Base-by-base conservation (phyloP, 1,140 invertebrate genomes). In the Piezodorus guildinii region DNA sequence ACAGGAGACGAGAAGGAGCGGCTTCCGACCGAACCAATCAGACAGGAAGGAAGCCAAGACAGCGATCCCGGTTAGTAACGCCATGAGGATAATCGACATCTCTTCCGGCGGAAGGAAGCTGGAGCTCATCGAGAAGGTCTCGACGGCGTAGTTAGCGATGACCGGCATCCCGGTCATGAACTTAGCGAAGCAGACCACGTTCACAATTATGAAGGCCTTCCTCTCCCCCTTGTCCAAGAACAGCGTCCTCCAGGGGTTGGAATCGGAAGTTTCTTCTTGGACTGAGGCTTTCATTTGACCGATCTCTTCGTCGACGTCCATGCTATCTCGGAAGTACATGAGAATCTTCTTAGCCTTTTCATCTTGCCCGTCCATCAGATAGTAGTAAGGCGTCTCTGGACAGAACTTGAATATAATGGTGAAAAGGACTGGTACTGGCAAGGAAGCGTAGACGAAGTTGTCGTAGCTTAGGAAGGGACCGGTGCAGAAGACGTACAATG, bases 331-430 rank as follows among this genome's bases (percentile, higher is more conserved):
- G 0, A 94, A 75, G 67, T 79, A 85, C 60, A 79, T 76, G 64
- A 94, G 73, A 6, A 85, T 76, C 1, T 77, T 70, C 0, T 81
- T 72, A 0, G 90, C 90, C 2, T 83, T 81, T 9, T 80, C 73
- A 44, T 78, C 77, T 30, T 81, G 76, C 70, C 79, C 78, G 69
- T 80, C 80, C 8, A 75, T 74, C 0, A 89, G 74, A 39, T 85
- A 75, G 66, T 80, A 89, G 63, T 83, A 84, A 0, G 91, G 91
- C 43, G 87, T 86, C 72, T 95, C 91, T 0, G 91, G 91, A 51
- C 78, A 73, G 17, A 71, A 72, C 23, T 69, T 67, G 69, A 76
- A 68, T 0, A 62, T 64, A 16, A 64, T 44, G 15, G 59, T 64
- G 39, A 74, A 74, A 16, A 77, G 51, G 1, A 70, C 56, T 14